These are phyloP conservation scores for Pterophyllum scalare DNA, from an alignment of 2,113 vertebrate species.

Conservation along the genomic window DNA sequence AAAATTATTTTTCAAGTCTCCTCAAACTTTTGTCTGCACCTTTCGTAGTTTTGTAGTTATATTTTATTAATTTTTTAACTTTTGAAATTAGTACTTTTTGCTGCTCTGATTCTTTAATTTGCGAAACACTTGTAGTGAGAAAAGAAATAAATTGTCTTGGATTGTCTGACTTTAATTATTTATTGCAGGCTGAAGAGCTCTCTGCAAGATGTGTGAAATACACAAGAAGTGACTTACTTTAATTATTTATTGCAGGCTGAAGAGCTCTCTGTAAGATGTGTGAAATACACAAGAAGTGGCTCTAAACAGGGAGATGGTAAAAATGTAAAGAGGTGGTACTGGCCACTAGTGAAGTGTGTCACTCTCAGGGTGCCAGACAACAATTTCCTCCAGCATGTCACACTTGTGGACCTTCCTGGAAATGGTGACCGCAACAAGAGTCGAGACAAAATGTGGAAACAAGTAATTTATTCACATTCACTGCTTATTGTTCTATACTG, in stretches of 20 bases:
- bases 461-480: neutral
- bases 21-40: too few relatives aligned
- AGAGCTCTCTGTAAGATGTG: conserved; percentile 25
- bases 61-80: neutral
- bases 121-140: neutral
- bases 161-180: too few relatives aligned
- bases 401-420: conserved; percentile 70
- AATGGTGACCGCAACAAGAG: conserved; percentile 64
- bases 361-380: conserved; percentile 54
- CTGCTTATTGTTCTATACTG: neutral
- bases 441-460: conserved; percentile 64
- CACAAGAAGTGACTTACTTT: neutral
- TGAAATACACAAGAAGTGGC: conserved; percentile 36
- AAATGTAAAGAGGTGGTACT: conserved; percentile 16
- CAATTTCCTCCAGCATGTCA: conserved; percentile 52
- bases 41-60: too few relatives aligned
- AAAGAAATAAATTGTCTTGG: too few relatives aligned
- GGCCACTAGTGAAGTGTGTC: conserved; percentile 69
- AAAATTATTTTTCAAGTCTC: too few relatives aligned
- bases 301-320: neutral
- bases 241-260: conserved; percentile 12
- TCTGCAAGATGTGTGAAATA: too few relatives aligned
- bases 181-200: too few relatives aligned
- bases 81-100: neutral
- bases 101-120: neutral